Base-by-base conservation (phyloP, 2,113 vertebrate species). In the Petrocephalus microphthalmus region DNA sequence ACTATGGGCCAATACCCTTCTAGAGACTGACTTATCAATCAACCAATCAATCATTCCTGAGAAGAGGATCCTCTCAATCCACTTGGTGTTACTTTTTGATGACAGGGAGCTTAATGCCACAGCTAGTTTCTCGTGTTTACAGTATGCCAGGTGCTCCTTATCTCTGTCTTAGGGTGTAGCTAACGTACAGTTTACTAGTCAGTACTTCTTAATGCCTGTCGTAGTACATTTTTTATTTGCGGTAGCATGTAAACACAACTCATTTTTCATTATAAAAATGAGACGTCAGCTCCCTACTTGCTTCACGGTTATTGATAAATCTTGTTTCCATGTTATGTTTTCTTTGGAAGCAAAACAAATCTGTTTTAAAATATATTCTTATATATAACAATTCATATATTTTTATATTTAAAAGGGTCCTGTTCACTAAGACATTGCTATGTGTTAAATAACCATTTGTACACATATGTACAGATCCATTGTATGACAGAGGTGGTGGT, bases 1-100 rank as follows among this genome's bases (percentile, higher is more conserved):
- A 93, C 90, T 97, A 96, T 37, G 94, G 96, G 83, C 94, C 93
- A 25, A 92, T 96, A 88, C 96, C 94, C 64, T 94, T 89, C 89
- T 95, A 94, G 86, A 90, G 6, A 17, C n/a, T 52, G 54, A 88
- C 42, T 74, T 6, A 19, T 11, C 42, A 8, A 3, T 15, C 64
- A 19, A 52, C 7, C 52, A 81, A 25, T 57, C 15, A 25, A 22
- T 51, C 84, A 6, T 42, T 42, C 33, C 15, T 15, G 13, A 53
- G 19, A 60, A 33, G 22, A 20, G n/a, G 54, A 71, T 15, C 25
- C 33, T 17, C 47, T 74, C 17, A 19, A 22, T 78, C 29, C 74
- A 37, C 54, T 45, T 2, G 47, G 42, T 29, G 45, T 56, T 33
- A 81, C 53, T 86, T 89, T 87, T 74, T 1, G 3, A 13, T 54